phyloP scores from a whole-genome alignment of 2,888 invertebrate genomes.

The Xestoiulus laeticollis region DNA sequence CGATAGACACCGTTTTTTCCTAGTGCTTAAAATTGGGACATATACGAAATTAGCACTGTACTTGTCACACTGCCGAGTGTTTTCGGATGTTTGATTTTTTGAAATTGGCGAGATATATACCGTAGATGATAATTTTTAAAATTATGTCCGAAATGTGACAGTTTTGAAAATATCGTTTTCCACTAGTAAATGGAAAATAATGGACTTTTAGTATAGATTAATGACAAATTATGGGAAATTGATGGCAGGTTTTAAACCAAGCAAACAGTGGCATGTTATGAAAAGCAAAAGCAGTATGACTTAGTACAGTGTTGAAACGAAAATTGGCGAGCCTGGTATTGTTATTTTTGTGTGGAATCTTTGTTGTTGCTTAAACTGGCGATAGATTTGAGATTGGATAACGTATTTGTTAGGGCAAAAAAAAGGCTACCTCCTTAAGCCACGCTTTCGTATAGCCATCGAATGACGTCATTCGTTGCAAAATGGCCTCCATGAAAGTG shows the following conservation, averaged over 20 bases:
- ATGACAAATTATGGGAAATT: too few species aligned
- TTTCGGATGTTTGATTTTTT: background rate
- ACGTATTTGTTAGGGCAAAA: background rate
- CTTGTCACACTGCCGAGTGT: background rate
- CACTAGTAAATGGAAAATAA: too few species aligned
- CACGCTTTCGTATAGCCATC: background rate
- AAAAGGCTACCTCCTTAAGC: background rate
- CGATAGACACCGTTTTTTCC: background rate
- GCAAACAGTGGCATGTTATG: background rate
- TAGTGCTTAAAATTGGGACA: background rate
- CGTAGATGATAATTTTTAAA: too few species aligned
- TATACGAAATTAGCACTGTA: background rate
- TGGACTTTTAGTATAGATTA: too few species aligned
- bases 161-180: too few species aligned
- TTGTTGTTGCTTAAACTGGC: background rate
- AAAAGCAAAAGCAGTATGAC: background rate
- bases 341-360: background rate
- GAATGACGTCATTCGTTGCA: constrained; percentile 11
- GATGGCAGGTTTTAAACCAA: too few species aligned
- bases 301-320: background rate
- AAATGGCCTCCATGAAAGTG: constrained; percentile 40
- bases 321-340: background rate
- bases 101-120: too few species aligned
- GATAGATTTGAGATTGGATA: background rate
- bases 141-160: too few species aligned